Evolutionary conservation across 1,140 invertebrate genomes (phyloP).

Genomic region (Drosophila suzukii): DNA sequence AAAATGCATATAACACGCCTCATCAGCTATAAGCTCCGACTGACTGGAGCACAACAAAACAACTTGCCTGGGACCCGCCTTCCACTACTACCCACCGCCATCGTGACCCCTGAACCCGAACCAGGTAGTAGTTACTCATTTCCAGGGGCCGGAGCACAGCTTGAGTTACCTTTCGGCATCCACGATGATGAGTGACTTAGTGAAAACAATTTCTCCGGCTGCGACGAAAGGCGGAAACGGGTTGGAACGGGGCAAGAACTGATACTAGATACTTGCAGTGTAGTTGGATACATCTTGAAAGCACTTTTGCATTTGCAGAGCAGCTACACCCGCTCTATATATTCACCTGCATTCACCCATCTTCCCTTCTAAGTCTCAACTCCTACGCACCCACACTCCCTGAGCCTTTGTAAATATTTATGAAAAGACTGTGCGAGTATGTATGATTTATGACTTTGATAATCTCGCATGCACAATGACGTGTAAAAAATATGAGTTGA

Average conservation of each 20-base stretch:
- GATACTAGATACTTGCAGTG: conserved; percentile 1
- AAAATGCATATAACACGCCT: conserved; percentile 80
- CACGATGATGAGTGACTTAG: conserved; percentile 72
- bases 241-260: neutral
- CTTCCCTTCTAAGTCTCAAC: neutral
- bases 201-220: conserved; percentile 63
- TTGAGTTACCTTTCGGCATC: conserved; percentile 48
- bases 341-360: neutral
- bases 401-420: conserved; percentile 78
- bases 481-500: conserved; percentile 79
- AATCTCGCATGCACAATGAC: conserved; percentile 80
- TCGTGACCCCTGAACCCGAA: neutral
- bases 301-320: conserved; percentile 33
- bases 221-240: conserved; percentile 30
- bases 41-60: conserved; percentile 73
- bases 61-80: conserved; percentile 35
- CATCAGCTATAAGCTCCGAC: conserved; percentile 74
- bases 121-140: conserved; percentile 45
- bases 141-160: conserved; percentile 31
- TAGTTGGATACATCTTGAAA: conserved; percentile 21
- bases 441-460: conserved; percentile 80
- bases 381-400: neutral
- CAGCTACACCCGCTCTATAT: neutral
- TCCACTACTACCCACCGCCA: too few relatives aligned
- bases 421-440: conserved; percentile 69